Percentiles rank a stretch among this genome's conserved stretches.
Conservation (phyloP, 1,140 invertebrate species). For the Oreohelix idahoensis region DNA sequence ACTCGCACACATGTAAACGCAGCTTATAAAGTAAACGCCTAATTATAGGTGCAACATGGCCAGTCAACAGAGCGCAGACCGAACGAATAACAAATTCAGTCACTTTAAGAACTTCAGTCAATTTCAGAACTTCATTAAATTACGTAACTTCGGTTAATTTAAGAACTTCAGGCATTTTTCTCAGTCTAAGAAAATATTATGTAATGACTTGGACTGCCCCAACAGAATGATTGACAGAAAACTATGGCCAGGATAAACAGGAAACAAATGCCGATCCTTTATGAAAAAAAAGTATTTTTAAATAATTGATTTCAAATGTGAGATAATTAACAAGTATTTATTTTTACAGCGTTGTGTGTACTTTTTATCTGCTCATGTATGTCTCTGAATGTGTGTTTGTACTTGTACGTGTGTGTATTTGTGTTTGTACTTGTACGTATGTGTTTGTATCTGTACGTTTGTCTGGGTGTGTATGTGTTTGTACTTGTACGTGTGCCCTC, state of each 20-base stretch:
- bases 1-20: background rate
- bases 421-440: no score
- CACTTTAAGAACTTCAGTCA: background rate
- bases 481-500: no score
- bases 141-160: background rate
- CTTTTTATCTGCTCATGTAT: no score
- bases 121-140: constrained; percentile 1
- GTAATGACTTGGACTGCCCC: background rate
- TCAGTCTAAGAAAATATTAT: background rate
- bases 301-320: no score
- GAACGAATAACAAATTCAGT: background rate
- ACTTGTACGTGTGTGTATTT: no score
- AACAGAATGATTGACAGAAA: background rate
- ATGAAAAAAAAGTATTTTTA: no score
- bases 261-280: background rate
- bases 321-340: no score
- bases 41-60: background rate
- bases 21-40: background rate
- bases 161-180: background rate
- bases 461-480: no score
- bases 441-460: no score
- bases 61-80: background rate
- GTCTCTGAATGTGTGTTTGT: no score
- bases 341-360: no score
- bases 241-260: background rate